These are phyloP conservation scores for Crypturellus undulatus DNA, from an alignment of 2,113 vertebrate genomes.

Conservation along the genomic window DNA sequence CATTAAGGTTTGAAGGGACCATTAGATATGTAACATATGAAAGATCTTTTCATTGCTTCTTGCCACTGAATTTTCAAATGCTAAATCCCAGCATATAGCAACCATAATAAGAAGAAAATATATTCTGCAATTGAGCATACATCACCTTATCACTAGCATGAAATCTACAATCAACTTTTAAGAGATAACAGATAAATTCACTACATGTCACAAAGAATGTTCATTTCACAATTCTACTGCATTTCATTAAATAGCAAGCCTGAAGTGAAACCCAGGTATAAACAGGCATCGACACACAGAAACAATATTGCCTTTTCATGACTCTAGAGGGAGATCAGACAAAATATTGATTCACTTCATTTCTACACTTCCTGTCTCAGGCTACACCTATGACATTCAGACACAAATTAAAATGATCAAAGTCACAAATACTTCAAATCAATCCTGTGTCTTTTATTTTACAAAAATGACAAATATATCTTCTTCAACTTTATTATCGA, in stretches of 20 bases:
- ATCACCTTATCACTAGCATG: neutral
- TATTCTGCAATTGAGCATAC: neutral
- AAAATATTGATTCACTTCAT: neutral
- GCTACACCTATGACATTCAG: neutral
- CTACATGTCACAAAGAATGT: neutral
- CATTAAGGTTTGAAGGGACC: too few species aligned
- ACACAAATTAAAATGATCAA: neutral
- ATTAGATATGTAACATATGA: neutral
- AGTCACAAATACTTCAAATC: neutral
- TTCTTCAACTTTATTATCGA: neutral
- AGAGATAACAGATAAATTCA: neutral
- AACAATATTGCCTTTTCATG: neutral
- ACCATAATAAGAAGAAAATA: neutral
- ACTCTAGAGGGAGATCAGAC: neutral
- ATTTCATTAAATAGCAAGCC: neutral
- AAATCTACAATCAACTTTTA: neutral
- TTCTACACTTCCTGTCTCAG: neutral
- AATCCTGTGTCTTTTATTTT: neutral
- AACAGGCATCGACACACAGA: neutral
- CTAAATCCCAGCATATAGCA: neutral
- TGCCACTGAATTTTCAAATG: neutral
- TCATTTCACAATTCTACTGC: neutral
- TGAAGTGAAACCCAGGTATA: neutral
- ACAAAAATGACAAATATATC: neutral
- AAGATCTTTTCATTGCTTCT: neutral